A percentile compares a stretch with the other conserved stretches of the same genome.
Conservation (phyloP, 2,888 invertebrate species). For the Volucella bombylans region DNA sequence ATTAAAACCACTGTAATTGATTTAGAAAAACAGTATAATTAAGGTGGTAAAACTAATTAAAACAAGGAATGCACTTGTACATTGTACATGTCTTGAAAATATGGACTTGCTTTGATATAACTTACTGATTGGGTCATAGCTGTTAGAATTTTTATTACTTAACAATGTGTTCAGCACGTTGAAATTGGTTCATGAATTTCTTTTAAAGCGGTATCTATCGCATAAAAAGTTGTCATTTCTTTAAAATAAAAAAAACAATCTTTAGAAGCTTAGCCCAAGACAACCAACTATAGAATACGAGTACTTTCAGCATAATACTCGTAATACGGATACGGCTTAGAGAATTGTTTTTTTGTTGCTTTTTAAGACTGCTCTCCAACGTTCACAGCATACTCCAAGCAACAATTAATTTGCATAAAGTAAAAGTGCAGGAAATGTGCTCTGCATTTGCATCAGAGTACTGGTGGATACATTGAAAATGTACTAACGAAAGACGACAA, state of each 20-base stretch:
- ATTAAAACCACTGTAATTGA: constrained; percentile 5
- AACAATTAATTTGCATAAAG: constrained; percentile 68
- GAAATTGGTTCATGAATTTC: background rate
- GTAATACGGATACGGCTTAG: too few species aligned
- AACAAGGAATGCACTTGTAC: background rate
- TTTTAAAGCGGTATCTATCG: background rate
- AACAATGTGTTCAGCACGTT: background rate
- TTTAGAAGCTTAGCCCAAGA: too few species aligned
- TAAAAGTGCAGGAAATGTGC: constrained; percentile 65
- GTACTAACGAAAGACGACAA: constrained; percentile 33
- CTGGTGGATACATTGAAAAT: constrained; percentile 25
- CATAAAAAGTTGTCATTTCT: background rate
- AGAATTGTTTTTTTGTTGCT: background rate
- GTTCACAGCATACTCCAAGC: constrained; percentile 25
- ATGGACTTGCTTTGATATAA: background rate
- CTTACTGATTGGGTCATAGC: background rate
- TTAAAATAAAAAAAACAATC: background rate
- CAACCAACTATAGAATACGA: too few species aligned
- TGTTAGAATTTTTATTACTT: constrained; percentile 23
- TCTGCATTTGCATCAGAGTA: constrained; percentile 37
- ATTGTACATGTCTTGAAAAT: background rate
- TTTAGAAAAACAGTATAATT: background rate
- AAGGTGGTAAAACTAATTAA: background rate
- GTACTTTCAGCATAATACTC: too few species aligned
- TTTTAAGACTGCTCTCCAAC: background rate